These are phyloP conservation scores for Halyomorpha halys DNA, from an alignment of 1,140 invertebrate genomes.

Conservation along the genomic window DNA sequence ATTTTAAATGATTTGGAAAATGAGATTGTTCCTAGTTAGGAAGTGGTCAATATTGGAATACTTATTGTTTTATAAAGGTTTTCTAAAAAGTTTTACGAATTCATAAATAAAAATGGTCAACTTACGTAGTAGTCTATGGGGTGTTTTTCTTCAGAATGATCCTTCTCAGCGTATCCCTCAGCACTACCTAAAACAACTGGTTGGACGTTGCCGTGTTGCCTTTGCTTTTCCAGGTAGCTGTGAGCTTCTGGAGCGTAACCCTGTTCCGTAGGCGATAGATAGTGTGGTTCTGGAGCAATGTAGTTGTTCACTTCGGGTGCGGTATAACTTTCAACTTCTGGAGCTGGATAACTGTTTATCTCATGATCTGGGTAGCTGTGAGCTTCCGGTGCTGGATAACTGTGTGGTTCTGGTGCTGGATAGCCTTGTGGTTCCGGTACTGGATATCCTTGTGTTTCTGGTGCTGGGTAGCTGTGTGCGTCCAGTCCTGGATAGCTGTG, in stretches of 20 bases:
- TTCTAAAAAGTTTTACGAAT: too few relatives aligned
- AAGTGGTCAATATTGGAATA: too few relatives aligned
- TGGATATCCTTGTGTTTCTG: not conserved
- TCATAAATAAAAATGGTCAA: too few relatives aligned
- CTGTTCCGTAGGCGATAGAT: not conserved
- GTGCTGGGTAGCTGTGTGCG: not conserved
- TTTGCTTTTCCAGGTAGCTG: slow-evolving; percentile 1
- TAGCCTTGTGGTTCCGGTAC: not conserved
- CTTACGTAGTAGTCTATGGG: slow-evolving; percentile 4
- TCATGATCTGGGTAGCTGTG: too few relatives aligned
- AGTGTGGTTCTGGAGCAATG: not conserved
- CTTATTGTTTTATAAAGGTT: too few relatives aligned
- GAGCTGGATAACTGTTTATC: not conserved
- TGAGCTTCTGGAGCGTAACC: not conserved
- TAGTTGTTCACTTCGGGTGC: not conserved
- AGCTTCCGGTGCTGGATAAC: not conserved
- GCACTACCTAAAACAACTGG: not conserved
- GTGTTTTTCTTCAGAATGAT: not conserved
- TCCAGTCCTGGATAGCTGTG: not conserved
- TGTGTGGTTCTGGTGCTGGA: not conserved
- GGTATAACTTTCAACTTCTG: not conserved
- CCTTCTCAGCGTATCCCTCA: not conserved
- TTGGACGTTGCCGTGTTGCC: not conserved
- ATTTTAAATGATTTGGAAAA: too few relatives aligned
- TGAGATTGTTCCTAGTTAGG: too few relatives aligned